A percentile compares a stretch with the other conserved stretches of the same genome.
Evolutionary conservation across 2,888 invertebrate genomes (phyloP).

Genomic region (Carabus problematicus): DNA sequence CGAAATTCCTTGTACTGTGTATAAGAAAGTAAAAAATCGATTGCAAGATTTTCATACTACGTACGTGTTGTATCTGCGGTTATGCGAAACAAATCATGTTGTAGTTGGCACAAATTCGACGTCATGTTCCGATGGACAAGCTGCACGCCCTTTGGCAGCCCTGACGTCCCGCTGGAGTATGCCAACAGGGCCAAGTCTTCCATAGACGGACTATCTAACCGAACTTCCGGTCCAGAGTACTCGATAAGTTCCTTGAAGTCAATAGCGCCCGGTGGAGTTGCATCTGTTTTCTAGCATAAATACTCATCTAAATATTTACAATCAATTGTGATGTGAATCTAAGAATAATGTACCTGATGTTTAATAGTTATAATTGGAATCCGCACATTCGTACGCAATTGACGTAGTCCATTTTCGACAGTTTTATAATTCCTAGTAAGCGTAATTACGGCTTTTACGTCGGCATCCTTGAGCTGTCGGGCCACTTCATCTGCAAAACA

Average conservation of each 20-base stretch:
- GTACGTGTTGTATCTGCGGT: conserved; percentile 28
- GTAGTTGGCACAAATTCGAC: conserved; percentile 60
- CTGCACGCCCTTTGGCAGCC: conserved; percentile 78
- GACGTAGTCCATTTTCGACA: not conserved
- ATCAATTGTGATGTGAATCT: not conserved
- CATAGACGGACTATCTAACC: conserved; percentile 59
- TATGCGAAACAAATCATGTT: conserved; percentile 46
- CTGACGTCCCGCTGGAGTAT: conserved; percentile 88
- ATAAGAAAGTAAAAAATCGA: too few relatives aligned
- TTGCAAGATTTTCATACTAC: not conserved
- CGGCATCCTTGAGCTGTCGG: conserved; percentile 3
- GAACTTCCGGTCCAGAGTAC: conserved; percentile 59
- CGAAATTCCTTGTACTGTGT: too few relatives aligned
- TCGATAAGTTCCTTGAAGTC: conserved; percentile 69
- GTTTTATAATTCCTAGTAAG: not conserved
- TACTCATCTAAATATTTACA: not conserved
- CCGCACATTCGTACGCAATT: not conserved
- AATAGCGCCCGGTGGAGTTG: conserved; percentile 63
- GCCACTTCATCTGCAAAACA: conserved; percentile 13
- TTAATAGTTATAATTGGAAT: conserved; percentile 17
- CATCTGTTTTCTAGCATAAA: conserved; percentile 6
- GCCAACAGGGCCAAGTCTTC: conserved; percentile 75
- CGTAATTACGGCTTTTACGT: conserved; percentile 1
- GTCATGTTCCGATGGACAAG: conserved; percentile 68
- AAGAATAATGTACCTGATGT: conserved; percentile 13